Conservation (phyloP, 2,113 vertebrate species). For the Leuciscus idus region DNA sequence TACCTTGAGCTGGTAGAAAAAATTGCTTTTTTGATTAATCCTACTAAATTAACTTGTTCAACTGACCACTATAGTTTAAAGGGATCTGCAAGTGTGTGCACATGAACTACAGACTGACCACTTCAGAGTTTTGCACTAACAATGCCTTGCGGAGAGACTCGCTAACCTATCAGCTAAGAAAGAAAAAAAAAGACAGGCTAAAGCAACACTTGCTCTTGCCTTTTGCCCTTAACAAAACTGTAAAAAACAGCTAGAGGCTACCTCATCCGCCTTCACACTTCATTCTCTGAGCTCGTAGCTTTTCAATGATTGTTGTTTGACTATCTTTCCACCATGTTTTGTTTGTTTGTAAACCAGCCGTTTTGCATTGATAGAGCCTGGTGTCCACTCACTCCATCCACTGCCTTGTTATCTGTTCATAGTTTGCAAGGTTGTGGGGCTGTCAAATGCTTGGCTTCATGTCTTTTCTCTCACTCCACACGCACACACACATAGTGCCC, state of each 20-base stretch:
- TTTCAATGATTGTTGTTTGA: not conserved
- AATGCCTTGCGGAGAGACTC: not conserved
- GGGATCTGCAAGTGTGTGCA: constrained; percentile 2
- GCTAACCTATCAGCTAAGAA: not conserved
- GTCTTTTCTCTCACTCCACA: constrained; percentile 36
- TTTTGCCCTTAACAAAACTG: not conserved
- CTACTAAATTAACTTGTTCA: not conserved
- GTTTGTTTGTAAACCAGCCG: not conserved
- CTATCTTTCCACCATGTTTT: not conserved
- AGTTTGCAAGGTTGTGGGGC: constrained; percentile 14
- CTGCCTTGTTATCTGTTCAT: constrained; percentile 10
- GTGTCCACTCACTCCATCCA: not conserved
- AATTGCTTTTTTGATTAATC: not conserved
- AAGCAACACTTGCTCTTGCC: not conserved
- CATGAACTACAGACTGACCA: not conserved
- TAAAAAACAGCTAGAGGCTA: not conserved
- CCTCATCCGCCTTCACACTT: not conserved
- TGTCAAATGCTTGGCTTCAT: constrained; percentile 36
- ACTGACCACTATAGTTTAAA: not conserved
- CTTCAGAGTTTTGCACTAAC: not conserved
- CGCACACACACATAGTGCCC: constrained; percentile 47
- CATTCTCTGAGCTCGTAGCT: not conserved
- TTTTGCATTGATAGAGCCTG: not conserved
- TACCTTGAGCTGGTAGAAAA: not conserved
- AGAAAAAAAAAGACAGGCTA: not conserved